Evolutionary conservation across 2,113 vertebrate genomes (phyloP).

Genomic region (Leptobrachium leishanense): DNA sequence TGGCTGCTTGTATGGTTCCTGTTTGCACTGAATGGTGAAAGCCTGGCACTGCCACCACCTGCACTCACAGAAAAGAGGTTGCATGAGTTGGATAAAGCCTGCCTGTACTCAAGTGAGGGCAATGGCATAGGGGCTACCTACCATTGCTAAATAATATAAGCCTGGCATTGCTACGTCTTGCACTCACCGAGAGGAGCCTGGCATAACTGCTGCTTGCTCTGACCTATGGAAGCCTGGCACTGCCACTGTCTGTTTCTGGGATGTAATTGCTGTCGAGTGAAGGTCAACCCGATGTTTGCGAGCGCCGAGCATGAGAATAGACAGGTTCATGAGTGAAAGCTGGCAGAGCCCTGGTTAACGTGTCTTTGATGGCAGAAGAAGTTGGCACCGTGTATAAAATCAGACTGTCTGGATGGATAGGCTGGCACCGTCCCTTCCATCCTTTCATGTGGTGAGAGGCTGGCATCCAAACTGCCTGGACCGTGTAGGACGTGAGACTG

Average conservation of each 20-base stretch:
- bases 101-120: too few species aligned
- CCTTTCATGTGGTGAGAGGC: not conserved
- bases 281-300: too few species aligned
- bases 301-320: too few species aligned
- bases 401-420: not conserved
- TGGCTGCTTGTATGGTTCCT: too few species aligned
- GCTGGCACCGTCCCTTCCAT: not conserved
- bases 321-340: too few species aligned
- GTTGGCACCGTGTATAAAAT: not conserved
- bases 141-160: too few species aligned
- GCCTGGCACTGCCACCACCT: not conserved
- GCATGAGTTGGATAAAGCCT: too few species aligned
- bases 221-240: not conserved
- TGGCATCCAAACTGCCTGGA: not conserved
- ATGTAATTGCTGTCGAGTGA: too few species aligned
- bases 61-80: too few species aligned
- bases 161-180: not conserved
- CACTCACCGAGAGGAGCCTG: too few species aligned
- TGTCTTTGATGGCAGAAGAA: not conserved
- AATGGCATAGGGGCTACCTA: too few species aligned
- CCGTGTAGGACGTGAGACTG: not conserved
- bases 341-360: not conserved
- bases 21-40: too few species aligned
- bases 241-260: not conserved
- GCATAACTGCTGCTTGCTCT: not conserved